Evolutionary conservation across 2,797 vertebrate species (phyloP).

Genomic region (Telmatherina bonti): DNA sequence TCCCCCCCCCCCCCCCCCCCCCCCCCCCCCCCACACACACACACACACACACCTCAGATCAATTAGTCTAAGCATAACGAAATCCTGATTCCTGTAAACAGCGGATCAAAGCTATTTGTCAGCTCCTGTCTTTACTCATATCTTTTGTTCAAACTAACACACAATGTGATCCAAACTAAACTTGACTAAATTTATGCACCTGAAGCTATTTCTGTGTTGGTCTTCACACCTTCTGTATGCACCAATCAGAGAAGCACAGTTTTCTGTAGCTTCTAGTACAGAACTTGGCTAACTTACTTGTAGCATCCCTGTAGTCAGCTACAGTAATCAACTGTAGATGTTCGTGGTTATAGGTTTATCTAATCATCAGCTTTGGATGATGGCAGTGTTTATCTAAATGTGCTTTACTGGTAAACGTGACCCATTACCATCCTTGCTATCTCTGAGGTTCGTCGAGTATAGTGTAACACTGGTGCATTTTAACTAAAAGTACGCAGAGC

Average conservation of each 20-base stretch:
- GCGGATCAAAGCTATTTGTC: no score
- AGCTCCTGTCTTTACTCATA: neutral
- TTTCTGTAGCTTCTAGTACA: neutral
- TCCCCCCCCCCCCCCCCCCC: no score
- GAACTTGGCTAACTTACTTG: neutral
- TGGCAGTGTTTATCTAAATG: no score
- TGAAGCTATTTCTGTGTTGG: neutral
- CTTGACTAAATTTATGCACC: neutral
- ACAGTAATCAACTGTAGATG: neutral
- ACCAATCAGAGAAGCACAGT: neutral
- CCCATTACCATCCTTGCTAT: no score
- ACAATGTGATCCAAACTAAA: neutral
- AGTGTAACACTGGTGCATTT: no score
- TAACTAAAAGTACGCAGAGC: no score
- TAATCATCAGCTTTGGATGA: no score
- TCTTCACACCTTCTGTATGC: neutral
- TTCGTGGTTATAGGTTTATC: neutral
- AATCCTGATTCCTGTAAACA: neutral
- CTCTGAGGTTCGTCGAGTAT: no score
- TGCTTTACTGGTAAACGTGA: no score
- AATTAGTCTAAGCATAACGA: neutral
- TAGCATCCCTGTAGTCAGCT: no score
- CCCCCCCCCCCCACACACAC: no score
- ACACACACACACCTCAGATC: no score
- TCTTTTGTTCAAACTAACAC: neutral